Percentiles rank a stretch among this genome's conserved stretches.
Evolutionary conservation across 1,140 invertebrate species (phyloP).

Genomic region (Solenopsis fugax): DNA sequence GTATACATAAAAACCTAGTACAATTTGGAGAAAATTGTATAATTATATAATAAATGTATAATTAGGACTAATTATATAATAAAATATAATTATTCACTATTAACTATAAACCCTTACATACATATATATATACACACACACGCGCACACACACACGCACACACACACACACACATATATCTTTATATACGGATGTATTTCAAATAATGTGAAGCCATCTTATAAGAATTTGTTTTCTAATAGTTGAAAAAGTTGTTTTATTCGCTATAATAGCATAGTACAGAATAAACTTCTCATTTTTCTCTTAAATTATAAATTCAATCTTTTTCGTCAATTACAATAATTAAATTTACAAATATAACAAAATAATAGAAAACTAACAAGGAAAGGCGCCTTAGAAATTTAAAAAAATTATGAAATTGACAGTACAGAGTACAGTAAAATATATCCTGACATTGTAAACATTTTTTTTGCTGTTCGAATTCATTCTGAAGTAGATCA

Average conservation of each 20-base stretch:
- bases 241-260: constrained; percentile 2
- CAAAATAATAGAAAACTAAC: neutral
- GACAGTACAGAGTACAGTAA: too few relatives aligned
- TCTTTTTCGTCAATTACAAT: neutral
- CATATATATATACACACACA: neutral
- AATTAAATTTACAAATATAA: neutral
- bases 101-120: neutral
- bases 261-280: neutral
- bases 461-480: too few relatives aligned
- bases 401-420: too few relatives aligned
- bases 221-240: constrained; percentile 13
- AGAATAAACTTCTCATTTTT: neutral
- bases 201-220: constrained; percentile 2
- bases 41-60: constrained; percentile 15
- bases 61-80: neutral
- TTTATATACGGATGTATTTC: neutral
- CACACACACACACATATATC: too few relatives aligned
- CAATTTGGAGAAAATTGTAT: constrained; percentile 26
- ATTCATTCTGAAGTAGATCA: too few relatives aligned
- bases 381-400: too few relatives aligned
- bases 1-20: constrained; percentile 9
- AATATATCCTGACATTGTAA: too few relatives aligned
- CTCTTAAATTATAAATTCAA: too few relatives aligned
- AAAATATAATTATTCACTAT: neutral
- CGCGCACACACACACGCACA: too few relatives aligned